Percentiles rank a stretch among this genome's conserved stretches.
Conservation (phyloP, 1,140 invertebrate genomes). For the Drosophila paulistorum region DNA sequence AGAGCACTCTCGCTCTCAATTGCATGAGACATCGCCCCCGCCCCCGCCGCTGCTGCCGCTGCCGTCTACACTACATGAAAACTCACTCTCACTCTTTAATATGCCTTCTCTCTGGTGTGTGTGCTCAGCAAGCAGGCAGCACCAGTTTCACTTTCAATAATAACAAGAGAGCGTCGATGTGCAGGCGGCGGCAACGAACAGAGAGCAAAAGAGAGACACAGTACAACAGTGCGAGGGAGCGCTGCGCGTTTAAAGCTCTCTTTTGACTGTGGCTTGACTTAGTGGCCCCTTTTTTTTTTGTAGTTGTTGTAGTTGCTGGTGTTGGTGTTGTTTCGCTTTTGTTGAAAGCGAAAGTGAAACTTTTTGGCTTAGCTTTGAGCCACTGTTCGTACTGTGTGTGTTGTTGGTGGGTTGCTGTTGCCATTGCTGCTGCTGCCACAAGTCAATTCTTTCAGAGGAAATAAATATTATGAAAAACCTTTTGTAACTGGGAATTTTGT, state of each 20-base stretch:
- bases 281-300: conserved; percentile 69
- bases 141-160: conserved; percentile 76
- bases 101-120: conserved; percentile 9
- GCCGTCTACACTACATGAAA: background rate
- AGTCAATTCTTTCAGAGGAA: conserved; percentile 51
- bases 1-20: conserved; percentile 70
- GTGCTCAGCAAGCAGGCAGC: conserved; percentile 11
- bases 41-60: background rate
- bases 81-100: conserved; percentile 15
- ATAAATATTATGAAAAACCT: conserved; percentile 50
- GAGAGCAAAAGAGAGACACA: background rate
- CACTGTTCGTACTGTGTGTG: conserved; percentile 48
- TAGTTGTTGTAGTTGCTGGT: conserved; percentile 3
- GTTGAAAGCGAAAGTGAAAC: conserved; percentile 82
- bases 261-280: conserved; percentile 60
- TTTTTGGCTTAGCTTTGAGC: conserved; percentile 71
- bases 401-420: too few species aligned
- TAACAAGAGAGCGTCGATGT: conserved; percentile 1
- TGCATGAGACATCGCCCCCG: too few species aligned
- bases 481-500: conserved; percentile 60
- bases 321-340: conserved; percentile 33
- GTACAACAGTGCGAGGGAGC: conserved; percentile 12
- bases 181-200: background rate
- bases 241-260: conserved; percentile 30
- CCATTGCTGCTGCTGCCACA: conserved; percentile 21